Evolutionary conservation across 64 coral and sea anemone genomes (phyloP).

Genomic region (Acropora tenuis): DNA sequence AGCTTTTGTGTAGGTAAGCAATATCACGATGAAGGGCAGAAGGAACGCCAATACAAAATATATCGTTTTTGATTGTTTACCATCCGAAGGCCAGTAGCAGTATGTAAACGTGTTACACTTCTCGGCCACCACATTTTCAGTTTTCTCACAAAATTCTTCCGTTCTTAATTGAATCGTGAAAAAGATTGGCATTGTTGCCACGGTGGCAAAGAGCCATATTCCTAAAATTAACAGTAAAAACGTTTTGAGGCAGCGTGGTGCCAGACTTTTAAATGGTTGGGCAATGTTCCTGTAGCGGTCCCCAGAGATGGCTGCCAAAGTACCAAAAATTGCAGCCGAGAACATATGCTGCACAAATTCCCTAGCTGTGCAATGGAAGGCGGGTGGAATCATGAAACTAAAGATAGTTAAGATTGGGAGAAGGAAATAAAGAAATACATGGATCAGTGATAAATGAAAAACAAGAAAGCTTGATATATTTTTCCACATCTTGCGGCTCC

Average conservation of each 20-base stretch:
- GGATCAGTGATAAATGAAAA: conserved; percentile 20
- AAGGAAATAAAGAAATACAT: not conserved
- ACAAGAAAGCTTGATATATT: conserved; percentile 30
- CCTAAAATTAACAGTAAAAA: not conserved
- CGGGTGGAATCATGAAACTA: not conserved
- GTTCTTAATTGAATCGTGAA: not conserved
- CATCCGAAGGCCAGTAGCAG: not conserved
- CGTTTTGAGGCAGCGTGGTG: not conserved
- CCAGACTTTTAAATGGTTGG: conserved; percentile 20
- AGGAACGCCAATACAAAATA: not conserved
- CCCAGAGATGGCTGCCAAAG: conserved; percentile 6
- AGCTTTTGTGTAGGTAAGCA: conserved; percentile 5
- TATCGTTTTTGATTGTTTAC: conserved; percentile 7
- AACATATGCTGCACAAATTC: not conserved
- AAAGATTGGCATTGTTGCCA: not conserved
- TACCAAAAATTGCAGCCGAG: not conserved
- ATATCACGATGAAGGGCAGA: conserved; percentile 2
- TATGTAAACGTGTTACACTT: not conserved
- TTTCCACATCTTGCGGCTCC: not conserved
- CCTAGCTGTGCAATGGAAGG: not conserved
- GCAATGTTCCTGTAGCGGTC: conserved; percentile 11
- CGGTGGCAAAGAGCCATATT: conserved; percentile 5
- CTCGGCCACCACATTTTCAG: not conserved
- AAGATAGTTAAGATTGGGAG: not conserved
- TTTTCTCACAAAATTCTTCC: not conserved